Percentiles rank a stretch among this genome's conserved stretches.
Evolutionary conservation across 2,113 vertebrate species (phyloP).

Genomic region (Cyanoderma ruficeps): DNA sequence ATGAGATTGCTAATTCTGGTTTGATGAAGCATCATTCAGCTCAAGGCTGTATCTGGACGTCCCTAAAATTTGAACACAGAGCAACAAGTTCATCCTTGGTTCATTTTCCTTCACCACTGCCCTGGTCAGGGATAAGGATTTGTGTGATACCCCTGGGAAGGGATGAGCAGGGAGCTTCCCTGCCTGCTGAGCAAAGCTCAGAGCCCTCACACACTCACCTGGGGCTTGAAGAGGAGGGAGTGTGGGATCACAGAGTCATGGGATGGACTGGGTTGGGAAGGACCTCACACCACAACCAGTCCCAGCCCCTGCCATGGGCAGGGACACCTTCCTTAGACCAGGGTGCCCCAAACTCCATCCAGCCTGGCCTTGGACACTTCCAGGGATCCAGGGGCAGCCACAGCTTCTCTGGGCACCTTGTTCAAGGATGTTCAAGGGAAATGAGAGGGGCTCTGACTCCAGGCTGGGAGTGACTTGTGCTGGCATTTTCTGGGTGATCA

Average conservation of each 20-base stretch:
- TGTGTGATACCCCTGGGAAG: background rate
- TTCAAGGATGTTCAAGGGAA: background rate
- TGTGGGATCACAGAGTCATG: background rate
- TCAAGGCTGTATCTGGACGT: background rate
- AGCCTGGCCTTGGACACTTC: background rate
- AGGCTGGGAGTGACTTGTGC: background rate
- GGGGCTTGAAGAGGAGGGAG: background rate
- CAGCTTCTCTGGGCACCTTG: background rate
- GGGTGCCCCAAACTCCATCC: background rate
- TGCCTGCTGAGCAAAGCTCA: background rate
- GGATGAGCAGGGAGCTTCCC: background rate
- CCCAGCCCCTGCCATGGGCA: background rate
- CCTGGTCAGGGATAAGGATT: background rate
- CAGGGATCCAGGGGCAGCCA: background rate
- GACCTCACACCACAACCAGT: background rate
- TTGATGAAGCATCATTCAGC: background rate
- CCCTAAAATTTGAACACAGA: background rate
- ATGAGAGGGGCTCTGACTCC: background rate
- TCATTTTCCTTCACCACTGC: background rate
- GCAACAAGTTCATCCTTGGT: background rate
- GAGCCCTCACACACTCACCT: background rate
- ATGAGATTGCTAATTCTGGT: background rate
- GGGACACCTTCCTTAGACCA: background rate
- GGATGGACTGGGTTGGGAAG: background rate
- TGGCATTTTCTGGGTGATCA: background rate